Percentiles rank a stretch among this genome's conserved stretches.
phyloP scores from a whole-genome alignment of 2,113 vertebrate species.

The Festucalex cinctus region DNA sequence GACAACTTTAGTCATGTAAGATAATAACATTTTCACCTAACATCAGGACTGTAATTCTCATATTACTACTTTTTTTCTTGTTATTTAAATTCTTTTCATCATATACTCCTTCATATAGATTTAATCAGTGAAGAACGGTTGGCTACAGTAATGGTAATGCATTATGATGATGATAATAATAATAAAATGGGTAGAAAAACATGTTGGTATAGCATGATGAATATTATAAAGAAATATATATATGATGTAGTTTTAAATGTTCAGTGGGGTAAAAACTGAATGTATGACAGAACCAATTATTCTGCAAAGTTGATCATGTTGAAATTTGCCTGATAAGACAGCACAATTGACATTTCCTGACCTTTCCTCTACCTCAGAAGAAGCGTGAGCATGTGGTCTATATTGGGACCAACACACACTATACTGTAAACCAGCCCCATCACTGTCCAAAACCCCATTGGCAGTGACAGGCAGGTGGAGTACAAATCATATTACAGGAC shows the following conservation, averaged over 20 bases:
- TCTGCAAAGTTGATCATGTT: background rate
- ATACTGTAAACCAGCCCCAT: conserved; percentile 50
- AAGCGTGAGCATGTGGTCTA: conserved; percentile 19
- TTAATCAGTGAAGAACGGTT: background rate
- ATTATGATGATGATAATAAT: too few species aligned
- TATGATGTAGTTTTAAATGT: too few species aligned
- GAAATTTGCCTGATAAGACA: conserved; percentile 21
- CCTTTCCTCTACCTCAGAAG: conserved; percentile 14
- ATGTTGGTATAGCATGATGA: too few species aligned
- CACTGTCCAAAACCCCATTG: conserved; percentile 54
- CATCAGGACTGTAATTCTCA: too few species aligned
- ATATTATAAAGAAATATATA: too few species aligned
- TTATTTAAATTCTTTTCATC: too few species aligned
- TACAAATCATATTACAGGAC: conserved; percentile 62
- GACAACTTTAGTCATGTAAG: too few species aligned
- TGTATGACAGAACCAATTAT: background rate
- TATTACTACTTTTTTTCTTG: too few species aligned
- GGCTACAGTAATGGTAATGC: too few species aligned
- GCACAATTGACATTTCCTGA: conserved; percentile 31
- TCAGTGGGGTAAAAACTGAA: background rate
- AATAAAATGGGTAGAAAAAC: too few species aligned
- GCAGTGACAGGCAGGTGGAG: conserved; percentile 57
- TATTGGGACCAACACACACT: conserved; percentile 54
- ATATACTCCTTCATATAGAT: too few species aligned
- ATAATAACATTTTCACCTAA: too few species aligned